phyloP scores from a whole-genome alignment of 2,797 vertebrate species.

The Chromobotia macracanthus region DNA sequence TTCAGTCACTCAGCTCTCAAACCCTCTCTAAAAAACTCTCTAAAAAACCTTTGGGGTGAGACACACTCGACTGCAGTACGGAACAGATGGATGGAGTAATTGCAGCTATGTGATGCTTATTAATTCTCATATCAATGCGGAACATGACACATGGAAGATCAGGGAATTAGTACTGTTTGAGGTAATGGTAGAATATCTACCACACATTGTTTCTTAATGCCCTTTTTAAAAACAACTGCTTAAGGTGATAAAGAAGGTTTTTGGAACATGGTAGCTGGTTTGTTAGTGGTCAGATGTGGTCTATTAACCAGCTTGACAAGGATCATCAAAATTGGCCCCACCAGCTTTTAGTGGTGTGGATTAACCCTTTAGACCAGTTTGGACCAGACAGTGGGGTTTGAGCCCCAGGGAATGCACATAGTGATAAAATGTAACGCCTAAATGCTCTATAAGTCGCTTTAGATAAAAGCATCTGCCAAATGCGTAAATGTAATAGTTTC shows the following conservation, averaged over 20 bases:
- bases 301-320: background rate
- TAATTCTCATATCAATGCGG: background rate
- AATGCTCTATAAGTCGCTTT: background rate
- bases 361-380: background rate
- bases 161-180: background rate
- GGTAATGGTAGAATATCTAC: background rate
- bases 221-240: background rate
- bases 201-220: background rate
- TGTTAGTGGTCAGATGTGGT: background rate
- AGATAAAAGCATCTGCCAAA: background rate
- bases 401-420: background rate
- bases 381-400: background rate
- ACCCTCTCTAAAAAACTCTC: too few relatives aligned
- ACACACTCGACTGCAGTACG: slow-evolving; percentile 5
- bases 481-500: background rate
- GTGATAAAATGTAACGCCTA: background rate
- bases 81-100: slow-evolving; percentile 33
- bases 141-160: background rate
- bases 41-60: slow-evolving; percentile 32
- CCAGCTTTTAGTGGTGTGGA: background rate
- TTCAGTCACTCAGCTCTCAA: slow-evolving; percentile 30
- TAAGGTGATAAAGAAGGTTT: background rate
- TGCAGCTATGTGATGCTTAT: background rate
- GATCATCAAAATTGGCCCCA: background rate
- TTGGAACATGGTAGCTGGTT: background rate